Base-by-base conservation (phyloP, 1,140 invertebrate species). In the Panagrolaimus sp. region DNA sequence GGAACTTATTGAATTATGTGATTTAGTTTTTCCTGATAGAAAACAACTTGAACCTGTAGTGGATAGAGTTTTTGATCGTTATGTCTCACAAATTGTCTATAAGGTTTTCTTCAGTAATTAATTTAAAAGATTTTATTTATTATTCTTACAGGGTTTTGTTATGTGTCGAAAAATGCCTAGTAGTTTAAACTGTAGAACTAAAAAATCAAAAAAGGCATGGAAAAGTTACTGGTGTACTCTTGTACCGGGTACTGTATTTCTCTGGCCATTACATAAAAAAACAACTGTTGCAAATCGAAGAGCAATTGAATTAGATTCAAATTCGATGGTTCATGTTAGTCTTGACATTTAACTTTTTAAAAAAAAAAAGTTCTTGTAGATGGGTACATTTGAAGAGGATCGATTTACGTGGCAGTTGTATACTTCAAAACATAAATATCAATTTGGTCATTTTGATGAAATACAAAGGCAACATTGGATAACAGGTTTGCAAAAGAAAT, bases 381-480 rank as follows among this genome's bases (percentile, higher is more conserved):
- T 70, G 44, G 69, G 69, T 31, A 23, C 69, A 13, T 70, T 70
- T 31, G 57, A 53, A 9, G 63, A 65, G 13, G 69, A 70, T 62
- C 63, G 69, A 11, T 70, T 70, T 47, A 65, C 63, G n/a, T 70
- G 69, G 69, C 25, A 53, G 23, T 9, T 70, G n/a, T 44, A 66
- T 27, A 53, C 57, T 8, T 27, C 44, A 20, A 69, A 69, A 62
- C 48, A 44, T 25, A 67, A 31, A 43, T 70, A 68, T 47, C 63
- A 70, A 61, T 70, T 70, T 44, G 69, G 62, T 11, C 69, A 70
- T 43, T 70, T 70, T 67, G 69, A 70, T 47, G 69, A 67, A 61
- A 65, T 70, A 31, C 69, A 70, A 47, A 27, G 69, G 47, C 64
- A 67, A 23, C 48, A 66, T 31, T 70, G 69, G 69, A 67, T 70